Base-by-base conservation (phyloP, 2,113 vertebrate genomes). In the Phrynosoma blainvillii region DNA sequence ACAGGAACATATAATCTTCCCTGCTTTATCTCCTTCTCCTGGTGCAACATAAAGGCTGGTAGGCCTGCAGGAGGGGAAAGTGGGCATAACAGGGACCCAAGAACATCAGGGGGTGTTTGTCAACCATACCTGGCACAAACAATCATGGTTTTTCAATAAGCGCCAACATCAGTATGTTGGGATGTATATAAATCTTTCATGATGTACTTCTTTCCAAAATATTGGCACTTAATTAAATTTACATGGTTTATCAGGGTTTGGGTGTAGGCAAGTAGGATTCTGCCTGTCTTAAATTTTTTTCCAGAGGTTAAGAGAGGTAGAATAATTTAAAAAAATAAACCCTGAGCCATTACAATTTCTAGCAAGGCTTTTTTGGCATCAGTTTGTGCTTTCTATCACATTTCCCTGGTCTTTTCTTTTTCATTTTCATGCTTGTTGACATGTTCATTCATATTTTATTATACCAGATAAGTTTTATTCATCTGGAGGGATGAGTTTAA, bases 381-480 rank as follows among this genome's bases (percentile, higher is more conserved):
- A 81, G 84, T 12, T 93, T 94, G 91, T 91, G 88, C 85, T 88
- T 93, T 65, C 89, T 84, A 80, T 92, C 87, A 95, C 87, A 74
- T 83, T 95, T 92, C 88, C 65, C 23, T 79, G 92, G 70, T 92
- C 74, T 95, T 96, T 93, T 71, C 78, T 94, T 1, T 89, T 91
- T 80, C 77, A 84, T 79, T 92, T 85, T 90, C 92, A 93, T 93
- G 85, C 90, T 92, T 92, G 76, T 92, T 95, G 96, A 91, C 90
- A 75, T 82, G 54, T 70, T 96, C 93, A 95, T 96, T 96, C 92
- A 90, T 95, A 89, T 95, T 96, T 96, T 85, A 88, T 79, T 87
- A 36, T 32, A n/a, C 79, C 30, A 40, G 89, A 87, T 89, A 87
- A 32, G 6, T 94, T 96, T 95, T 93, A 84, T 91, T 96, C 79